A percentile compares a stretch with the other conserved stretches of the same genome.
Conservation (phyloP, 2,888 invertebrate species). For the Protodeltote pygarga region DNA sequence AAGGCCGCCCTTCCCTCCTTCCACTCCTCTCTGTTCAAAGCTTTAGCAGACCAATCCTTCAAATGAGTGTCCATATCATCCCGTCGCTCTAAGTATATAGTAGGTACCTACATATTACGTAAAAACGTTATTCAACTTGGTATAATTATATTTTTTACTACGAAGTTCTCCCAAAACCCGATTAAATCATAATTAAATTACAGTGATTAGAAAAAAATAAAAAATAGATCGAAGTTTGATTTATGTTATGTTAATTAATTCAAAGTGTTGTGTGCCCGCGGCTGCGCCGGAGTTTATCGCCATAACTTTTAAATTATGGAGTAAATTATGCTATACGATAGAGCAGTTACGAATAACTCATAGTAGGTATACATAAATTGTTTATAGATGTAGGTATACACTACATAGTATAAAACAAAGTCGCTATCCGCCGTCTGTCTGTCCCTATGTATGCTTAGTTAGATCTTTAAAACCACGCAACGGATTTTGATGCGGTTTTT, state of each 20-base stretch:
- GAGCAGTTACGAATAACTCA: conserved; percentile 27
- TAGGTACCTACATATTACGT: too few relatives aligned
- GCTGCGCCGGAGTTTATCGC: conserved; percentile 21
- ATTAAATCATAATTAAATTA: conserved; percentile 47
- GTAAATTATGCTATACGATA: conserved; percentile 29
- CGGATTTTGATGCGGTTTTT: too few relatives aligned
- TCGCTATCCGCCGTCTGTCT: too few relatives aligned
- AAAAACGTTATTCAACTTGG: too few relatives aligned
- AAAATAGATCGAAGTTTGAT: conserved; percentile 44
- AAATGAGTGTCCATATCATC: too few relatives aligned
- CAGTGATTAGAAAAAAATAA: conserved; percentile 33
- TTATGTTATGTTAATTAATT: conserved; percentile 48
- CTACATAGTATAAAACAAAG: conserved; percentile 14
- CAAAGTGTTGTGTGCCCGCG: conserved; percentile 41
- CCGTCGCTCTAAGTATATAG: too few relatives aligned
- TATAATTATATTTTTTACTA: conserved; percentile 6
- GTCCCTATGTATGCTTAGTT: too few relatives aligned
- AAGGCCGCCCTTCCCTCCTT: too few relatives aligned
- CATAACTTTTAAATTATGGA: conserved; percentile 43
- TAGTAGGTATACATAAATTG: conserved; percentile 24
- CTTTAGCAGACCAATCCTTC: too few relatives aligned
- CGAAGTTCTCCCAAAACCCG: conserved; percentile 13
- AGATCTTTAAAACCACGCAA: too few relatives aligned
- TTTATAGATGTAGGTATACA: conserved; percentile 25
- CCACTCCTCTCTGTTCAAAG: too few relatives aligned